Percentiles rank a stretch among this genome's conserved stretches.
Evolutionary conservation across 2,888 invertebrate species (phyloP).

Genomic region (Parnassius mnemosyne): DNA sequence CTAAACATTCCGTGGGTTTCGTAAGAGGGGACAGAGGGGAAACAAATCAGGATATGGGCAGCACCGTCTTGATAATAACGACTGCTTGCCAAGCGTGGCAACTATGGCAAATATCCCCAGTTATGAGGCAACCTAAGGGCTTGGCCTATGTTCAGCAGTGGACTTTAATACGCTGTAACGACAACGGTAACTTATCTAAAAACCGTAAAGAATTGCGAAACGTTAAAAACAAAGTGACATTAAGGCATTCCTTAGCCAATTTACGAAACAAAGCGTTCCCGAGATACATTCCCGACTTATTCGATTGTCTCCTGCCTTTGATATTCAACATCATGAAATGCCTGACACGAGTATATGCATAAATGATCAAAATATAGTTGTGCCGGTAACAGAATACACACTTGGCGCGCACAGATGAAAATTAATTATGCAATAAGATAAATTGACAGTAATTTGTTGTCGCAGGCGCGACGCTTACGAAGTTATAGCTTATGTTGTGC

Average conservation of each 20-base stretch:
- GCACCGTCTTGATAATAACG: too few relatives aligned
- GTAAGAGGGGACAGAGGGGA: too few relatives aligned
- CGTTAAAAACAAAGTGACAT: conserved; percentile 19
- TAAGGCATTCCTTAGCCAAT: conserved; percentile 18
- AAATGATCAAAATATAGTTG: conserved; percentile 59
- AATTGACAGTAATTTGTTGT: conserved; percentile 68
- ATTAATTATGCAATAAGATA: conserved; percentile 69
- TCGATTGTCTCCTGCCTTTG: conserved; percentile 44
- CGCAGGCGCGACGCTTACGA: conserved; percentile 41
- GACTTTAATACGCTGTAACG: too few relatives aligned
- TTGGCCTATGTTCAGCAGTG: too few relatives aligned
- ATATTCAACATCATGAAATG: conserved; percentile 50
- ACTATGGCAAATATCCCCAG: too few relatives aligned
- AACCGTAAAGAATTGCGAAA: conserved; percentile 21
- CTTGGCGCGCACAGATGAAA: conserved; percentile 59
- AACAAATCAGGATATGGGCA: too few relatives aligned
- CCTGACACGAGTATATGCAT: conserved; percentile 54
- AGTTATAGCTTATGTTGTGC: conserved; percentile 32
- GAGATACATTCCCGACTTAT: conserved; percentile 29
- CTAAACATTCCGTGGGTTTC: too few relatives aligned
- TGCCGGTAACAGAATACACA: conserved; percentile 49
- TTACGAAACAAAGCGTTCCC: conserved; percentile 27
- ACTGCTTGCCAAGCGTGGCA: too few relatives aligned
- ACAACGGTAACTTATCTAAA: not conserved
- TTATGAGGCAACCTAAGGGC: too few relatives aligned